Evolutionary conservation across 2,797 vertebrate genomes (phyloP).

Genomic region (Pangasius sanitwongsei): DNA sequence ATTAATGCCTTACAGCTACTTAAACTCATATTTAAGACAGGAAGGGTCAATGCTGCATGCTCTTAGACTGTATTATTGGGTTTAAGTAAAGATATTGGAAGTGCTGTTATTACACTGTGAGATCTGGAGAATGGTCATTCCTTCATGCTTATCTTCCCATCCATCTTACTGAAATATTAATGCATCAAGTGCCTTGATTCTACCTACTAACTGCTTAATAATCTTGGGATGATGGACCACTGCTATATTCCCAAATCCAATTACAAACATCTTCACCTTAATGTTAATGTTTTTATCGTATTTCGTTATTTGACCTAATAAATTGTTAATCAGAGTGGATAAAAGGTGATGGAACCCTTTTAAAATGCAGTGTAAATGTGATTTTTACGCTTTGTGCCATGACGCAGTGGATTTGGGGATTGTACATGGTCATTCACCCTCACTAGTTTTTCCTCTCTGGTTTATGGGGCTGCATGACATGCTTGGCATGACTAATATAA

Average conservation of each 20-base stretch:
- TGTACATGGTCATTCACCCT: constrained; percentile 42
- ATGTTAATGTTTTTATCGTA: not conserved
- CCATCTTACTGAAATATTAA: constrained; percentile 6
- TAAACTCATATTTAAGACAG: not conserved
- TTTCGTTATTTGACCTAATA: not conserved
- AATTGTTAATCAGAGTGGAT: not conserved
- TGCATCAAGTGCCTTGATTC: not conserved
- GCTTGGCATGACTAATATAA: constrained; percentile 67
- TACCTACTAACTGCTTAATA: constrained; percentile 57
- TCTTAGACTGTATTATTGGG: not conserved
- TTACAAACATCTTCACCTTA: not conserved
- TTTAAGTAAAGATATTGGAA: not conserved
- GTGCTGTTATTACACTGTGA: constrained; percentile 18
- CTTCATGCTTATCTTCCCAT: constrained; percentile 13
- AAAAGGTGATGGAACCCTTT: not conserved
- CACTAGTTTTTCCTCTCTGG: constrained; percentile 44
- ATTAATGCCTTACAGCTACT: not conserved
- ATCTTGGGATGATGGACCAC: constrained; percentile 11
- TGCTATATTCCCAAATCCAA: constrained; percentile 59
- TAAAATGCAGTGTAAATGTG: not conserved
- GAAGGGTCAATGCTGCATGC: constrained; percentile 9
- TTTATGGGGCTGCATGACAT: constrained; percentile 59
- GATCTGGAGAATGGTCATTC: constrained; percentile 34
- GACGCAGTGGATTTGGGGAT: constrained; percentile 62
- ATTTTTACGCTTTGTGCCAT: not conserved